Evolutionary conservation across 2,888 invertebrate genomes (phyloP), one percentile per base, ranked within the genome.

Genomic region (Quadroppia sp.): DNA sequence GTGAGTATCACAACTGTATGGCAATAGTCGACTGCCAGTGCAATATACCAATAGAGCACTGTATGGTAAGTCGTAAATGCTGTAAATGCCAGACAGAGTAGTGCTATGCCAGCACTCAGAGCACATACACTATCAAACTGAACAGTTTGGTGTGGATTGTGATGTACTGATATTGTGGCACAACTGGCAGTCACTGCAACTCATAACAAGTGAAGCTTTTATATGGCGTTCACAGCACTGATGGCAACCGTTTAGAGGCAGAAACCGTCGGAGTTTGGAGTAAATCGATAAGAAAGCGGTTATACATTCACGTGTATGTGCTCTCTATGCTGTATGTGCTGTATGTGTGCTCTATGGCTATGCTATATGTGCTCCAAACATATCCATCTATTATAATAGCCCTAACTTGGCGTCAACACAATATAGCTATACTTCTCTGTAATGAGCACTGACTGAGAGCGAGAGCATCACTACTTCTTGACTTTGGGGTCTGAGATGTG

Each of bases 281-380:
- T 61, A 30, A 56, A 61, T 61, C 61, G 61, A 61, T 61, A 61
- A 61, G 61, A 61, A 61, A 61, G 61, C 61, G 61, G 61, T 61
- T 61, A 61, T 32, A 61, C 61, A 32, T 61, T n/a, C n/a, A n/a
- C n/a, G n/a, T n/a, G n/a, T n/a, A n/a, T n/a, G n/a, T n/a, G n/a
- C n/a, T n/a, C n/a, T n/a, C n/a, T n/a, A n/a, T n/a, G n/a, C n/a
- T n/a, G n/a, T n/a, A n/a, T n/a, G n/a, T n/a, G n/a, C n/a, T n/a
- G n/a, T n/a, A n/a, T n/a, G n/a, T n/a, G n/a, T n/a, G n/a, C n/a
- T n/a, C n/a, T n/a, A n/a, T 61, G 17, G 30, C 4, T 20, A 9
- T n/a, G 23, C 7, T 53, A 61, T 61, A 17, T 61, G 61, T 61
- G 28, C 61, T 9, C 15, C 6, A 32, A 32, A 32, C 32, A 61